These are phyloP conservation scores for Myotis planiceps DNA, from an alignment of 2,797 vertebrate genomes.

Conservation along the genomic window DNA sequence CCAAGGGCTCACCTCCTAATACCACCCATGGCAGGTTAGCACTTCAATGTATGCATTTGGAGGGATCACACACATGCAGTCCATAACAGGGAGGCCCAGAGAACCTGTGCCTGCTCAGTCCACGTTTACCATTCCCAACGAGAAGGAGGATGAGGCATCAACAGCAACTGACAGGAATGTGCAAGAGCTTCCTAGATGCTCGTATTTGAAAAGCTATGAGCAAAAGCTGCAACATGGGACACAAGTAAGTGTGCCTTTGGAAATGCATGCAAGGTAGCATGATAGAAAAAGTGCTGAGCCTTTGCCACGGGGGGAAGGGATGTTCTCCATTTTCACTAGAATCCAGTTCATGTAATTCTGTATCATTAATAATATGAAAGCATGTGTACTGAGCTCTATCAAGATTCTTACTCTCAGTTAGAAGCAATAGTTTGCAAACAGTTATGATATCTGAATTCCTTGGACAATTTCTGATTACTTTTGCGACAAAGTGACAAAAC, in stretches of 20 bases:
- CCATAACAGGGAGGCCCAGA: neutral
- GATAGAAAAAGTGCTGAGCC: neutral
- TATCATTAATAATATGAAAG: neutral
- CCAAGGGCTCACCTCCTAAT: neutral
- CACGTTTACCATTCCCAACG: neutral
- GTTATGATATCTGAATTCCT: constrained; percentile 5
- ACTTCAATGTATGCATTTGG: neutral
- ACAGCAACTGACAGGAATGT: neutral
- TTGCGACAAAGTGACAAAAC: neutral
- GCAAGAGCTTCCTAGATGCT: neutral
- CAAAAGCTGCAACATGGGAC: neutral
- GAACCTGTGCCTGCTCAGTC: accelerated
- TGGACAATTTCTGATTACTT: neutral
- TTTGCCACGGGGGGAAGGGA: neutral
- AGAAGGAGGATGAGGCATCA: neutral
- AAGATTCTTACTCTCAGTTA: neutral
- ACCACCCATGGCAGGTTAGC: neutral
- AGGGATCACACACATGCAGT: neutral
- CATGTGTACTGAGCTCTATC: neutral
- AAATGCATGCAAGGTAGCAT: neutral
- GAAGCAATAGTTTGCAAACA: neutral
- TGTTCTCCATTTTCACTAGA: constrained; percentile 32
- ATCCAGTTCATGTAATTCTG: neutral
- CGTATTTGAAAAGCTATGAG: neutral
- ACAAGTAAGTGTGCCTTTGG: neutral